phyloP scores from a whole-genome alignment of 1,140 invertebrate genomes.

The Zaprionus ghesquierei region DNA sequence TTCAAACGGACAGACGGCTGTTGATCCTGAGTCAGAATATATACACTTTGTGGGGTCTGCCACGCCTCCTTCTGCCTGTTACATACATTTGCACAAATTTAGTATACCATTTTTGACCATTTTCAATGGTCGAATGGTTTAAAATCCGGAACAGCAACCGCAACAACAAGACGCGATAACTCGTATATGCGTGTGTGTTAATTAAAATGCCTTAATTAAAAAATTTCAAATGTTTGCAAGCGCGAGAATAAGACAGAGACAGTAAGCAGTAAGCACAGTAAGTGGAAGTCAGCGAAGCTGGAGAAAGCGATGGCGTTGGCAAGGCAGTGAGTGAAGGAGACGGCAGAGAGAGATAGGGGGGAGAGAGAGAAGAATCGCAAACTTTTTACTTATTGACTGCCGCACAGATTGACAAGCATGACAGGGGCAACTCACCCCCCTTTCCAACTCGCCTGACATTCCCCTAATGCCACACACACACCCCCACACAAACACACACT shows the following conservation, averaged over 20 bases:
- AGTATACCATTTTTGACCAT: too few relatives aligned
- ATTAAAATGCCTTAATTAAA: constrained; percentile 78
- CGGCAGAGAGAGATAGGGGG: background rate
- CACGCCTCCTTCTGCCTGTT: too few relatives aligned
- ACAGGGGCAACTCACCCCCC: constrained; percentile 43
- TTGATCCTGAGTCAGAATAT: too few relatives aligned
- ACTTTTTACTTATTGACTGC: constrained; percentile 63
- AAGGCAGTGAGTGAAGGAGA: too few relatives aligned
- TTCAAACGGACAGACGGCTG: too few relatives aligned
- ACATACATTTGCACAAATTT: too few relatives aligned
- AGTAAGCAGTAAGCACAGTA: background rate
- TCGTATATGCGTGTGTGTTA: constrained; percentile 54
- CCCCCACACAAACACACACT: constrained; percentile 6
- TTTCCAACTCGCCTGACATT: background rate
- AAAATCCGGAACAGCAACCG: too few relatives aligned
- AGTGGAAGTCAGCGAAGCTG: background rate
- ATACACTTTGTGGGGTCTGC: too few relatives aligned
- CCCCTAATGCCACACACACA: constrained; percentile 2
- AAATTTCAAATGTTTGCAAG: constrained; percentile 65
- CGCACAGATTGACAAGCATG: constrained; percentile 66
- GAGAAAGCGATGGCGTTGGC: too few relatives aligned
- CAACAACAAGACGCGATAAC: constrained; percentile 15
- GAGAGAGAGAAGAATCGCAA: constrained; percentile 16
- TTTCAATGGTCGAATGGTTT: too few relatives aligned
- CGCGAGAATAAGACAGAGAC: constrained; percentile 11